A percentile compares a stretch with the other conserved stretches of the same genome.
phyloP scores from a whole-genome alignment of 2,797 vertebrate species.

The Mormyrus proboscirostris region DNA sequence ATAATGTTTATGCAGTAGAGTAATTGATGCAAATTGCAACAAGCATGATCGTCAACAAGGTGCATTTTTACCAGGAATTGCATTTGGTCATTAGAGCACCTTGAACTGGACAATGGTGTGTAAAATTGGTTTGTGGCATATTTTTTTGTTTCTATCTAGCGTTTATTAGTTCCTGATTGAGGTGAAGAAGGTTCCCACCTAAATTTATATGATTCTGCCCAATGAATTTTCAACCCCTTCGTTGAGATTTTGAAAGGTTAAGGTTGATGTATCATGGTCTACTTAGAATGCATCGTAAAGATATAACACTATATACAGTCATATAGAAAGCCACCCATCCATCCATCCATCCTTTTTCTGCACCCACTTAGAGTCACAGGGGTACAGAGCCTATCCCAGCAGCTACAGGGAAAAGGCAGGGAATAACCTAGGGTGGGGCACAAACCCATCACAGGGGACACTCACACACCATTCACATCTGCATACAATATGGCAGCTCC shows the following conservation, averaged over 20 bases:
- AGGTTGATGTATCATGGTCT: neutral
- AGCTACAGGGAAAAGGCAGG: neutral
- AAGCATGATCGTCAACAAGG: no score
- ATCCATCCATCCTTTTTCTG: neutral
- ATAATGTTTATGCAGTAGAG: neutral
- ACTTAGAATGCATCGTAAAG: neutral
- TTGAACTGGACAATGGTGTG: neutral
- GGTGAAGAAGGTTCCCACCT: neutral
- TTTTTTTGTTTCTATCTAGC: neutral
- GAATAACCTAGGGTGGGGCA: neutral
- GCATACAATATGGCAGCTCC: neutral
- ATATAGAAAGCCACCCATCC: neutral
- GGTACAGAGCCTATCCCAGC: neutral
- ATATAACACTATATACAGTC: neutral
- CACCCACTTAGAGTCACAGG: neutral
- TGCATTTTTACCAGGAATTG: neutral
- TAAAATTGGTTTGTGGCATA: neutral
- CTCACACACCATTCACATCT: neutral
- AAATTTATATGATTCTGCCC: neutral
- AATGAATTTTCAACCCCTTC: neutral
- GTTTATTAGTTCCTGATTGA: neutral
- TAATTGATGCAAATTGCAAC: no score
- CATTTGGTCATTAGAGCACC: neutral
- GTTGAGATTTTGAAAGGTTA: neutral
- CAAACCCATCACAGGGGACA: neutral